Percentiles rank a stretch among this genome's conserved stretches.
These are phyloP conservation scores for Erinaceus europaeus DNA, from an alignment of 2,113 vertebrate species.

Conservation along the genomic window DNA sequence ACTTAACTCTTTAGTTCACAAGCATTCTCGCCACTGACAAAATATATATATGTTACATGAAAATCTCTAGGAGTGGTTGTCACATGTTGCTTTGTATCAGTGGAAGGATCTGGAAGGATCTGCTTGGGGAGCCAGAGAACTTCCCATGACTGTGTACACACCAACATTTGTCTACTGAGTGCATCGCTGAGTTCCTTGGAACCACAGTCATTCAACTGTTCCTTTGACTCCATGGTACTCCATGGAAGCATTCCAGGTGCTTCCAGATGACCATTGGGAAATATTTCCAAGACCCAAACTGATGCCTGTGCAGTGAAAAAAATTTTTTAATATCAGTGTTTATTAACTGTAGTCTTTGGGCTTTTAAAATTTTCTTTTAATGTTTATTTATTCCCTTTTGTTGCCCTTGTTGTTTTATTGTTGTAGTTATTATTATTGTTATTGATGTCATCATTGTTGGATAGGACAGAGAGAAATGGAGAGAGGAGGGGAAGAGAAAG, in stretches of 20 bases:
- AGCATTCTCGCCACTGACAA: background rate
- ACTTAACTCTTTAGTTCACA: background rate
- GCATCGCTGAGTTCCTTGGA: background rate
- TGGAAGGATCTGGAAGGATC: no score
- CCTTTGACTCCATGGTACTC: background rate
- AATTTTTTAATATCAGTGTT: background rate
- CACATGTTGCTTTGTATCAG: background rate
- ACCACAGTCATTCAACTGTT: background rate
- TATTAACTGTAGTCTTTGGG: background rate
- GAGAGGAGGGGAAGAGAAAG: no score
- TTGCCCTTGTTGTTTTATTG: no score
- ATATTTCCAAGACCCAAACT: background rate
- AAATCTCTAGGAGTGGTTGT: background rate
- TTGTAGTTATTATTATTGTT: no score
- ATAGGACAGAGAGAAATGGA: no score
- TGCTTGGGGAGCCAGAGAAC: background rate
- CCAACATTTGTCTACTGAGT: no score
- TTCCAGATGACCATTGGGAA: background rate
- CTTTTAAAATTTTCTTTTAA: no score
- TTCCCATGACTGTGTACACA: accelerated
- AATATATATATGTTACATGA: background rate
- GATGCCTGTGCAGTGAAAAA: background rate
- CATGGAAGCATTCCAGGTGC: no score
- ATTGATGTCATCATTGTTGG: no score
- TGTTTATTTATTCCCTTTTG: no score